phyloP scores from a whole-genome alignment of 1,140 invertebrate genomes.

The Zaprionus kolodkinae region DNA sequence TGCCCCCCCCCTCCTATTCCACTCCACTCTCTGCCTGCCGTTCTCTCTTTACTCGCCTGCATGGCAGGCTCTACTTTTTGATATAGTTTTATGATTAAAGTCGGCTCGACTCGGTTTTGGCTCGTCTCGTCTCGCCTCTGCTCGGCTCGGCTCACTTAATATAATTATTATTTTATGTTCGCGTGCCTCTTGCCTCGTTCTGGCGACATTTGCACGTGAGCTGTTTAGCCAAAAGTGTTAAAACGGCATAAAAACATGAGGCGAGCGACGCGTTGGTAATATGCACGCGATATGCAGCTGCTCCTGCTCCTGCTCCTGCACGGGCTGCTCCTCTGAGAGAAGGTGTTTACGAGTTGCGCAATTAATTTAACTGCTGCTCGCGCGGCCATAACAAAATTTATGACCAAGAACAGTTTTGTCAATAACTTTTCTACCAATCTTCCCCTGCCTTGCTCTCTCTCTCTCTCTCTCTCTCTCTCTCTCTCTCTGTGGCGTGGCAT shows the following conservation, averaged over 20 bases:
- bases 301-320: background rate
- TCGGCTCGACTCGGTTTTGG: conserved; percentile 27
- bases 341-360: conserved; percentile 75
- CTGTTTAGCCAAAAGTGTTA: conserved; percentile 80
- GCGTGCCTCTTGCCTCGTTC: conserved; percentile 32
- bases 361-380: conserved; percentile 80
- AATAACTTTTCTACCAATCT: conserved; percentile 67
- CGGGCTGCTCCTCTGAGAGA: conserved; percentile 19
- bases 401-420: conserved; percentile 79
- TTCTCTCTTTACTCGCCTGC: conserved; percentile 2
- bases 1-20: conserved; percentile 18
- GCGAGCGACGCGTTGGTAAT: conserved; percentile 38
- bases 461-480: background rate
- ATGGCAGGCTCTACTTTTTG: conserved; percentile 10
- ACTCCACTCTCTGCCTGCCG: background rate
- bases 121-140: conserved; percentile 8
- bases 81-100: conserved; percentile 69
- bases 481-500: background rate
- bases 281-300: conserved; percentile 58
- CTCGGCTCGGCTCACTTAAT: conserved; percentile 51
- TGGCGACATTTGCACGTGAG: conserved; percentile 74
- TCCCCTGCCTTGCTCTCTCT: too few relatives aligned
- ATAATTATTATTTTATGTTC: conserved; percentile 74
- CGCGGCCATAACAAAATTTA: conserved; percentile 78
- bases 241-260: conserved; percentile 64